phyloP scores from a whole-genome alignment of 2,797 vertebrate species.

The Dermochelys coriacea region DNA sequence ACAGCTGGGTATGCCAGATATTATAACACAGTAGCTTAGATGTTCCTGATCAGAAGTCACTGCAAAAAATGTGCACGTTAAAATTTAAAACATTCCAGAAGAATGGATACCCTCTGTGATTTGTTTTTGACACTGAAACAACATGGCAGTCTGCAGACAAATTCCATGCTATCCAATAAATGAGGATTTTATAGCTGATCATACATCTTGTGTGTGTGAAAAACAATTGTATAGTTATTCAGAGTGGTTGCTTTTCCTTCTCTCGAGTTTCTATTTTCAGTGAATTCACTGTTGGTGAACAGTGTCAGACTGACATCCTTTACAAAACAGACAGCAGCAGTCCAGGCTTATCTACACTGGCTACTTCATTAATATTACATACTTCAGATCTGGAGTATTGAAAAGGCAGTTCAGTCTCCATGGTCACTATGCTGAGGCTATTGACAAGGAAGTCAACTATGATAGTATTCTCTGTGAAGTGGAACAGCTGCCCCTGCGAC shows the following conservation, averaged over 20 bases:
- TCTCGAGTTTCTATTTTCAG: conserved; percentile 27
- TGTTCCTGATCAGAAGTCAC: conserved; percentile 36
- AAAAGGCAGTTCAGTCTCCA: neutral
- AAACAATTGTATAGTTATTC: conserved; percentile 39
- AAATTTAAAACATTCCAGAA: conserved; percentile 64
- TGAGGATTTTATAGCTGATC: conserved; percentile 51
- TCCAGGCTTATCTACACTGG: neutral
- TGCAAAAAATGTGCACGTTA: conserved; percentile 50
- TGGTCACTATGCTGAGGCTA: neutral
- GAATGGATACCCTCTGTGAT: conserved; percentile 52
- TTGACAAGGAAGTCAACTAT: neutral
- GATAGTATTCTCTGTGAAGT: neutral
- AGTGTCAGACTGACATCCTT: conserved; percentile 27
- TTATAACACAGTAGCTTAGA: conserved; percentile 13
- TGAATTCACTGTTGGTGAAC: conserved; percentile 50
- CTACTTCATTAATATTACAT: neutral
- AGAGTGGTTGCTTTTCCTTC: neutral
- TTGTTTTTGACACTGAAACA: conserved; percentile 63
- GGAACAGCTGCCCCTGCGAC: neutral
- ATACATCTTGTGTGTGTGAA: conserved; percentile 29
- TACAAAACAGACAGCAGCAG: neutral
- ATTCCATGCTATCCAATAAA: conserved; percentile 41
- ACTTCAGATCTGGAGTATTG: neutral
- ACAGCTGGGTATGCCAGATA: neutral
- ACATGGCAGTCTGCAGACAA: conserved; percentile 37